A percentile compares a stretch with the other conserved stretches of the same genome.
Evolutionary conservation across 2,113 vertebrate species (phyloP).

Genomic region (Lophotis ruficrista): DNA sequence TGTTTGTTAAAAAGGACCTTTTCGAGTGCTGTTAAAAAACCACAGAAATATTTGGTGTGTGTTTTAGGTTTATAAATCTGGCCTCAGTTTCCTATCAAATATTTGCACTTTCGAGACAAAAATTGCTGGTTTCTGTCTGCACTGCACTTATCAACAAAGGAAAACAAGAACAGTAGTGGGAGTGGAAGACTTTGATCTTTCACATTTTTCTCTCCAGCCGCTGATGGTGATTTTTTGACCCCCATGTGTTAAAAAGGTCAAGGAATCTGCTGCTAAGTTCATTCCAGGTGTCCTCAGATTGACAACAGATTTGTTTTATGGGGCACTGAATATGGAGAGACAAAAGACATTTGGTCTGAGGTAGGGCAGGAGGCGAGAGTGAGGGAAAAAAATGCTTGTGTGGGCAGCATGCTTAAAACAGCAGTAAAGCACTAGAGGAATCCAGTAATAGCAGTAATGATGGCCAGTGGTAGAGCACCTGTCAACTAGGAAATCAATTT

Average conservation of each 20-base stretch:
- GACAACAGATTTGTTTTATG: conserved; percentile 60
- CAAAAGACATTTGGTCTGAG: not conserved
- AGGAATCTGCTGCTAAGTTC: conserved; percentile 11
- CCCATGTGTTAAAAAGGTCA: conserved; percentile 48
- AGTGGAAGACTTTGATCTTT: conserved; percentile 64
- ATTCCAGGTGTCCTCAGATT: conserved; percentile 53
- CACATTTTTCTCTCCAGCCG: conserved; percentile 31
- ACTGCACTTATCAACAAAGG: conserved; percentile 46
- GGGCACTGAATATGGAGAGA: not conserved
- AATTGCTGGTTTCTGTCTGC: conserved; percentile 52
- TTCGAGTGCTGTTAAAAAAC: conserved; percentile 25
- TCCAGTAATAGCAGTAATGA: not conserved
- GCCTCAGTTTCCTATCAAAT: conserved; percentile 68
- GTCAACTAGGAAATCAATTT: not conserved
- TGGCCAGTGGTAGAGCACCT: not conserved
- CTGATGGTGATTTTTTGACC: conserved; percentile 57
- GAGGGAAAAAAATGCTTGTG: not conserved
- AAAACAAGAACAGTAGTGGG: conserved; percentile 64
- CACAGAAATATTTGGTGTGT: conserved; percentile 49
- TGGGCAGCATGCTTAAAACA: not conserved
- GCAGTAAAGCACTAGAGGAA: not conserved
- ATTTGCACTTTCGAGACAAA: conserved; percentile 58
- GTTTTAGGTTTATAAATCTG: conserved; percentile 57
- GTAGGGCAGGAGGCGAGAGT: not conserved
- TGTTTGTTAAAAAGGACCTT: conserved; percentile 52